Conservation (phyloP, 2,888 invertebrate genomes). For the Pandemis heparana region DNA sequence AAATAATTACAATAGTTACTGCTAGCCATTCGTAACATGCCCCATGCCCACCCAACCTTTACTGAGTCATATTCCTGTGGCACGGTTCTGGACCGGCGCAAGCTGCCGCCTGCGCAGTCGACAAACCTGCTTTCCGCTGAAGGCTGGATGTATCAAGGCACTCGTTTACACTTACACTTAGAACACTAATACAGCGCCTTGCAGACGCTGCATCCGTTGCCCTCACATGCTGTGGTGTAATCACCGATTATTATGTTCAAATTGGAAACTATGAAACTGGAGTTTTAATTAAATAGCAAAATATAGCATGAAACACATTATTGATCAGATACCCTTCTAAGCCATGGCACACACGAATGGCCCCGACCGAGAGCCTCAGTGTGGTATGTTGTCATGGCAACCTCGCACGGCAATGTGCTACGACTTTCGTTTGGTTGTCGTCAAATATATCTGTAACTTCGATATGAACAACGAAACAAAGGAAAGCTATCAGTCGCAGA, state of each 20-base stretch:
- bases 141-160: conserved; percentile 85
- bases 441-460: not conserved
- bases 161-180: conserved; percentile 79
- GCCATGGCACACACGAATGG: not conserved
- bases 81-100: conserved; percentile 54
- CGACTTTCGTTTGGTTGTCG: not conserved
- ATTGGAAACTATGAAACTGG: conserved; percentile 22
- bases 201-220: conserved; percentile 40
- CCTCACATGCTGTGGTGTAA: conserved; percentile 27
- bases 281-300: conserved; percentile 16
- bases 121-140: conserved; percentile 77
- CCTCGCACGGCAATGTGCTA: not conserved
- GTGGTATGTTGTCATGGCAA: not conserved
- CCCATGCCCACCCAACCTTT: conserved; percentile 51
- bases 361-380: not conserved
- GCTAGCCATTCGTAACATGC: conserved; percentile 58
- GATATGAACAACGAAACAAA: not conserved
- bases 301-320: conserved; percentile 16
- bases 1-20: conserved; percentile 56
- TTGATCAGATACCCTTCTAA: not conserved
- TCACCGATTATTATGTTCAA: conserved; percentile 25
- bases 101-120: conserved; percentile 66
- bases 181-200: conserved; percentile 40
- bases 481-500: not conserved
- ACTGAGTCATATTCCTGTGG: conserved; percentile 47